phyloP scores from a whole-genome alignment of 2,888 invertebrate genomes.

The Cheilosia vulpina region DNA sequence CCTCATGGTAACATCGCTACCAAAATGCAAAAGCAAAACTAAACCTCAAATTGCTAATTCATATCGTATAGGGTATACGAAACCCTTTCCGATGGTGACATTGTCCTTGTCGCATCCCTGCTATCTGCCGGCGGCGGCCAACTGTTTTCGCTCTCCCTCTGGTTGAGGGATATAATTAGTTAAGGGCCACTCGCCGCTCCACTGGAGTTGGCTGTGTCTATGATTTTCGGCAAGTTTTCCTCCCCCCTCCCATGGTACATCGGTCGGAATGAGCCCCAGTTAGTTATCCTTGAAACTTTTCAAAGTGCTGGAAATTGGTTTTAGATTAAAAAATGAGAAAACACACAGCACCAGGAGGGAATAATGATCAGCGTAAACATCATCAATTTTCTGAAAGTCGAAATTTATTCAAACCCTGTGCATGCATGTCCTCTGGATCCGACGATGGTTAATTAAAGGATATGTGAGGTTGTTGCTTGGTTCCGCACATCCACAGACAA shows the following conservation, averaged over 20 bases:
- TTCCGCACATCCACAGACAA: constrained; percentile 18
- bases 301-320: constrained; percentile 72
- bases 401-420: constrained; percentile 70
- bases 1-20: constrained; percentile 62
- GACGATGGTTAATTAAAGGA: constrained; percentile 70
- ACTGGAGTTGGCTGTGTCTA: constrained; percentile 45
- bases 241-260: constrained; percentile 3
- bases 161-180: constrained; percentile 66
- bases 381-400: constrained; percentile 71
- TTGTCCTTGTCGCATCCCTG: constrained; percentile 29
- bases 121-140: constrained; percentile 3
- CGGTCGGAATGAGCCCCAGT: constrained; percentile 35
- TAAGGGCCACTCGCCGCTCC: constrained; percentile 59
- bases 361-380: constrained; percentile 67
- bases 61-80: constrained; percentile 31
- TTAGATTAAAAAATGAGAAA: constrained; percentile 69
- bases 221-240: constrained; percentile 55
- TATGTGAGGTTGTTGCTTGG: constrained; percentile 55
- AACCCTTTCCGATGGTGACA: constrained; percentile 51
- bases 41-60: constrained; percentile 74
- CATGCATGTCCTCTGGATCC: constrained; percentile 42
- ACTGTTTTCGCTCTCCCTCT: constrained; percentile 9
- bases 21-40: constrained; percentile 57
- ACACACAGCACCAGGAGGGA: constrained; percentile 2
- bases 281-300: constrained; percentile 69